phyloP scores from a whole-genome alignment of 2,888 invertebrate genomes.

The Campaea margaritaria region DNA sequence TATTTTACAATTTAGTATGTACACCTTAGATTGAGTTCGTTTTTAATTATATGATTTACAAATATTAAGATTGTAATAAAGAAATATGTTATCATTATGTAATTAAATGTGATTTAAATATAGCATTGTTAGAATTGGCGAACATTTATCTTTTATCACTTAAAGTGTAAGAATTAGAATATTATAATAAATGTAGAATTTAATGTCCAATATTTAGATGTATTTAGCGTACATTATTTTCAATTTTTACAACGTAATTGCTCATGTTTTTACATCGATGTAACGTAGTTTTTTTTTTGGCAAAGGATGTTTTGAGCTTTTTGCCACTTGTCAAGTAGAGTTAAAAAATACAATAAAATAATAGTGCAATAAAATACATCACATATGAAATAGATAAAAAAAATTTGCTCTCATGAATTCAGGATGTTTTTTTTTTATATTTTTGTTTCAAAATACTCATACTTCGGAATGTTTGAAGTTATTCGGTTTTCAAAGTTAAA shows the following conservation, averaged over 20 bases:
- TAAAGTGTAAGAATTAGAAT: conserved; percentile 54
- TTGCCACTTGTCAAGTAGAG: conserved; percentile 5
- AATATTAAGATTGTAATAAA: conserved; percentile 36
- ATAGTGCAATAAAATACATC: conserved; percentile 27
- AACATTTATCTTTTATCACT: conserved; percentile 52
- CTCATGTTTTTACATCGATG: conserved; percentile 79
- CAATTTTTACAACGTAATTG: conserved; percentile 44
- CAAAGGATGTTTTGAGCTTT: conserved; percentile 1
- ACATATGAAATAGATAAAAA: conserved; percentile 8
- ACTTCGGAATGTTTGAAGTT: background rate
- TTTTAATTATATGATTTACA: conserved; percentile 28
- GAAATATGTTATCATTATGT: conserved; percentile 42
- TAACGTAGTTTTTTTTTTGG: conserved; percentile 53
- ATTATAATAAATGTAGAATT: conserved; percentile 36
- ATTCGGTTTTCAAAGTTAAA: conserved; percentile 2
- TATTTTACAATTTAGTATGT: conserved; percentile 33
- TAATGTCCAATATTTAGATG: conserved; percentile 39
- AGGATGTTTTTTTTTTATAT: background rate
- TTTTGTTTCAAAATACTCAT: conserved; percentile 18
- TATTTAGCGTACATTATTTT: conserved; percentile 27
- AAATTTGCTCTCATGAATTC: conserved; percentile 8
- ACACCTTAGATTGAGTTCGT: conserved; percentile 33
- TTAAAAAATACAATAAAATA: conserved; percentile 24
- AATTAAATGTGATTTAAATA: conserved; percentile 65
- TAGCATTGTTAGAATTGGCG: conserved; percentile 39